Percentiles rank a stretch among this genome's conserved stretches.
phyloP scores from a whole-genome alignment of 1,140 invertebrate genomes.

The Zaprionus gabonicus region DNA sequence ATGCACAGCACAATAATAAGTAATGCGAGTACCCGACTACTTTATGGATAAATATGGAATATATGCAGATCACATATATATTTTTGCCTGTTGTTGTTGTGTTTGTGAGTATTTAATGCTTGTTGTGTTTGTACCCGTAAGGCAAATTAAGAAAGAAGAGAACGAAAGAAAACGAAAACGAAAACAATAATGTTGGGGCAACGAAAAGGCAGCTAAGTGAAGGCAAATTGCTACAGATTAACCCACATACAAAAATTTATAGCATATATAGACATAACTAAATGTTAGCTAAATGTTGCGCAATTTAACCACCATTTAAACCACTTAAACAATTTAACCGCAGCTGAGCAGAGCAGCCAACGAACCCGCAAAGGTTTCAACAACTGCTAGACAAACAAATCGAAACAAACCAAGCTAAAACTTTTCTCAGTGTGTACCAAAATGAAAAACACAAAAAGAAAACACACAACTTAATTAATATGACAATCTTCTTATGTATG shows the following conservation, averaged over 20 bases:
- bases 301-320: slow-evolving; percentile 39
- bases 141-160: slow-evolving; percentile 1
- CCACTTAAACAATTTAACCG: slow-evolving; percentile 24
- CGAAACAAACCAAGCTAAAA: slow-evolving; percentile 32
- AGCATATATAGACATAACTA: slow-evolving; percentile 44
- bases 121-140: slow-evolving; percentile 37
- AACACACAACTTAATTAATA: slow-evolving; percentile 54
- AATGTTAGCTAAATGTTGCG: slow-evolving; percentile 65
- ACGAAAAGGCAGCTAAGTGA: slow-evolving; percentile 52
- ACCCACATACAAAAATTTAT: slow-evolving; percentile 39
- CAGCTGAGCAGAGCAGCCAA: slow-evolving; percentile 38
- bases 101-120: slow-evolving; percentile 69
- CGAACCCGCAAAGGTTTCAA: slow-evolving; percentile 63
- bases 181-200: slow-evolving; percentile 71
- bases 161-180: slow-evolving; percentile 27
- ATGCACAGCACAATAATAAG: slow-evolving; percentile 69
- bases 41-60: slow-evolving; percentile 14
- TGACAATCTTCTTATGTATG: slow-evolving; percentile 70
- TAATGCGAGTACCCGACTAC: slow-evolving; percentile 61
- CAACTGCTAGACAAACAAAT: slow-evolving; percentile 42
- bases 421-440: slow-evolving; percentile 43
- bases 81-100: slow-evolving; percentile 70
- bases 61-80: slow-evolving; percentile 55
- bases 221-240: slow-evolving; percentile 24
- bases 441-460: slow-evolving; percentile 31